These are phyloP conservation scores for Mus minutoides DNA, from an alignment of 2,797 vertebrate species.

Conservation along the genomic window DNA sequence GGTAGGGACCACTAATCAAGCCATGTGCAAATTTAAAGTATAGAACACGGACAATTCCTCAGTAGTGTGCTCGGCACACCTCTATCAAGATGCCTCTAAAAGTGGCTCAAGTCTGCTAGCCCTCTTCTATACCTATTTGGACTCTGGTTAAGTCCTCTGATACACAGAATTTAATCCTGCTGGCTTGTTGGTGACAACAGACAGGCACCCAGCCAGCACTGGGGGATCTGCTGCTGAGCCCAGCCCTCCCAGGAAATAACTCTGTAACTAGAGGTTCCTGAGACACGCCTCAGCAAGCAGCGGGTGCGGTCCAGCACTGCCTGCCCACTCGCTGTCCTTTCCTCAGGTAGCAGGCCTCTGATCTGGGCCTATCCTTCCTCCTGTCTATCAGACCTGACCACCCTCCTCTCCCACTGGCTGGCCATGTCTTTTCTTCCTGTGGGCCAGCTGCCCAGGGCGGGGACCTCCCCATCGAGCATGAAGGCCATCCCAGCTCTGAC, in stretches of 20 bases:
- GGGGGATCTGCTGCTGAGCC: background rate
- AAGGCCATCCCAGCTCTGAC: constrained; percentile 63
- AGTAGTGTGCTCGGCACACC: background rate
- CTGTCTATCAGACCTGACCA: background rate
- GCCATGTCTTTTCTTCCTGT: background rate
- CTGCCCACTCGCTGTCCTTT: background rate
- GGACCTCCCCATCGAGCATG: background rate
- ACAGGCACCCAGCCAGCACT: constrained; percentile 56
- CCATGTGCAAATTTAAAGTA: background rate
- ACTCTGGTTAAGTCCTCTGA: background rate
- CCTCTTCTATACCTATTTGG: background rate
- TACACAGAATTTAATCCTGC: constrained; percentile 33
- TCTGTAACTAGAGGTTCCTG: constrained; percentile 55
- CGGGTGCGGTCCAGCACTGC: constrained; percentile 39
- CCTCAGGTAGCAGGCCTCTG: constrained; percentile 8
- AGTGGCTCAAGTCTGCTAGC: background rate
- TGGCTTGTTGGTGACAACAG: constrained; percentile 13
- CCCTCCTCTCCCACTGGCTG: background rate
- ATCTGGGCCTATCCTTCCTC: background rate
- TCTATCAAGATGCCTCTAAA: background rate
- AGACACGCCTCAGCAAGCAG: constrained; percentile 37
- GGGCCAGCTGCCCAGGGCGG: background rate
- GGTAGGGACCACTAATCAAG: background rate
- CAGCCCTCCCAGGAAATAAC: constrained; percentile 71
- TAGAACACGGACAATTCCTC: background rate